Evolutionary conservation across 2,113 vertebrate genomes (phyloP).

Genomic region (Barnardius zonarius): DNA sequence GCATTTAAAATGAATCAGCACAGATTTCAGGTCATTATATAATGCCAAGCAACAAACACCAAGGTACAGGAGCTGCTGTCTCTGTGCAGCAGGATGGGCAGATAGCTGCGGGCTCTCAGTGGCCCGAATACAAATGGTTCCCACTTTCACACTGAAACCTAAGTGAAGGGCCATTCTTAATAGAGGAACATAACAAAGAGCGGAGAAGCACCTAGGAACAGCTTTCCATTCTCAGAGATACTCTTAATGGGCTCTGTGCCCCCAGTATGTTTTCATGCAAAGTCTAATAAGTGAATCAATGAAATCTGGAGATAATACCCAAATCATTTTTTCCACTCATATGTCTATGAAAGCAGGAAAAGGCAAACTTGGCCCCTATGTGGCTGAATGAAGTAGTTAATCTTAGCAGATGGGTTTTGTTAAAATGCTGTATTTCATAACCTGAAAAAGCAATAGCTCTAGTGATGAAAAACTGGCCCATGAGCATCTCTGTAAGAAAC

Average conservation of each 20-base stretch:
- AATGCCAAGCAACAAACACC: not conserved
- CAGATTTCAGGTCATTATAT: not conserved
- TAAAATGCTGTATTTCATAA: not conserved
- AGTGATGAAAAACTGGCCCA: not conserved
- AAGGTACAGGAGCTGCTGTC: not conserved
- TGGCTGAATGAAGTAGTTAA: not conserved
- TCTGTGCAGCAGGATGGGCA: not conserved
- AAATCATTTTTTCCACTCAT: not conserved
- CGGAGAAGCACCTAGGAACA: not conserved
- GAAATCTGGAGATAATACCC: not conserved
- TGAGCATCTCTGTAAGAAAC: not conserved
- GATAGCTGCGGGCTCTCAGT: not conserved
- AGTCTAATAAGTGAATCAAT: not conserved
- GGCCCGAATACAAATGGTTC: not conserved
- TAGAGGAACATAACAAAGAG: accelerated
- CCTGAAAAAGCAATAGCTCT: not conserved
- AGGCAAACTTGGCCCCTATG: not conserved
- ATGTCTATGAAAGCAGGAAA: not conserved
- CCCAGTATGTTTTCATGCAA: not conserved
- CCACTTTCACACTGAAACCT: not conserved
- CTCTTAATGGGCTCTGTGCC: not conserved
- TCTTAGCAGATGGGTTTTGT: not conserved
- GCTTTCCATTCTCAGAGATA: not conserved
- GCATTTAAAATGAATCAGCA: not conserved
- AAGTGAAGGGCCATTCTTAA: not conserved